Percentiles rank a stretch among this genome's conserved stretches.
These are phyloP conservation scores for Menura novaehollandiae DNA, from an alignment of 2,113 vertebrate genomes.

Conservation along the genomic window DNA sequence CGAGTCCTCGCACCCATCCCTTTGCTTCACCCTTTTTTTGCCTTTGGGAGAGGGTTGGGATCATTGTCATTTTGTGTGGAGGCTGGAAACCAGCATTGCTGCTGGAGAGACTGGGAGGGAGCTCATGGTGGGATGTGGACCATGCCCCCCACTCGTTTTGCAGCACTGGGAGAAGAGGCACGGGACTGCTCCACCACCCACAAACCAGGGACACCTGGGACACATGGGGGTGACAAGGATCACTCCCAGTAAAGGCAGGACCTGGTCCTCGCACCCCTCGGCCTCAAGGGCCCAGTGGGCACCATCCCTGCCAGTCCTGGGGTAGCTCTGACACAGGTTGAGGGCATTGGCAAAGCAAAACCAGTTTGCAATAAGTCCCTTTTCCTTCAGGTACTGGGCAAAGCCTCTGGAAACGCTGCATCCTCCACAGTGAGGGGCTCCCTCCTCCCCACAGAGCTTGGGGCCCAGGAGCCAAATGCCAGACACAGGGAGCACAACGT, in stretches of 20 bases:
- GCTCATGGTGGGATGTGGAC: accelerated
- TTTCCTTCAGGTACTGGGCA: not conserved
- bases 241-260: not conserved
- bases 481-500: not conserved
- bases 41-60: not conserved
- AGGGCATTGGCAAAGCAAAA: not conserved
- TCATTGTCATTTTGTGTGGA: accelerated
- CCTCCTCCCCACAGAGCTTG: not conserved
- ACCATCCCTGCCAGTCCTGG: not conserved
- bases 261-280: not conserved
- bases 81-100: accelerated
- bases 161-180: not conserved
- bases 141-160: accelerated
- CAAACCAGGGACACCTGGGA: not conserved
- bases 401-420: accelerated
- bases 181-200: not conserved
- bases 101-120: not conserved
- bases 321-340: not conserved
- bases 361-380: not conserved
- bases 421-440: not conserved
- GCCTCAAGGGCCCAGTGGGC: not conserved
- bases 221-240: not conserved
- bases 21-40: too few species aligned
- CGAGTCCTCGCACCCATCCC: accelerated
- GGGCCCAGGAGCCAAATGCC: not conserved